phyloP scores from a whole-genome alignment of 2,797 vertebrate genomes.

The Sebastes miniatus region DNA sequence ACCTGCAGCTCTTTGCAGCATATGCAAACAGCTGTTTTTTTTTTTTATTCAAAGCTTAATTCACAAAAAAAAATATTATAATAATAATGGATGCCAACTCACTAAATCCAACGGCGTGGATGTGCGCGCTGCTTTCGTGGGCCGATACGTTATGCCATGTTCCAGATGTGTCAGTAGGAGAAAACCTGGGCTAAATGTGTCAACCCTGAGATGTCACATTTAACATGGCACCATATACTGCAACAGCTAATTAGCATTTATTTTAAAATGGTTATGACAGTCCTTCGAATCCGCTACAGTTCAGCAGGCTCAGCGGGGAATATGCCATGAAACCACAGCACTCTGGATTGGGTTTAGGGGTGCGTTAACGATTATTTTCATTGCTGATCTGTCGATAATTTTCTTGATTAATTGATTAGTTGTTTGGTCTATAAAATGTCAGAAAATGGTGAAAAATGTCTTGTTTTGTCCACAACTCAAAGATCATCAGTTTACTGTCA shows the following conservation, averaged over 20 bases:
- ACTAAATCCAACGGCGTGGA: background rate
- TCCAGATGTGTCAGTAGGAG: background rate
- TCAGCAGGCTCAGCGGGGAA: background rate
- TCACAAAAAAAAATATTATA: background rate
- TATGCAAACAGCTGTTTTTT: background rate
- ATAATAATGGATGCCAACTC: background rate
- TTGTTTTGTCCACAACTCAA: no score
- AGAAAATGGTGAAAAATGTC: no score
- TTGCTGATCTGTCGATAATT: no score
- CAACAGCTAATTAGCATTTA: background rate
- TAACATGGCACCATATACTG: background rate
- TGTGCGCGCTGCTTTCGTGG: background rate
- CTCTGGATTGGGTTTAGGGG: background rate
- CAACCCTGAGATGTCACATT: background rate
- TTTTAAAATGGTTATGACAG: background rate
- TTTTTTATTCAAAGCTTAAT: background rate
- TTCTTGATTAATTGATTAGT: no score
- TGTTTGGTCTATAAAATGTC: no score
- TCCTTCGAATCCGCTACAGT: background rate
- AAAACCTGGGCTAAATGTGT: background rate
- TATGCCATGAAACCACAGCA: background rate
- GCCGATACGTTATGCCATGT: background rate
- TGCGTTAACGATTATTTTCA: no score
- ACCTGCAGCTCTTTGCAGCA: slow-evolving; percentile 1
- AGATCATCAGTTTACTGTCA: no score